Conservation (phyloP, 2,113 vertebrate genomes). For the Amphiprion ocellaris region DNA sequence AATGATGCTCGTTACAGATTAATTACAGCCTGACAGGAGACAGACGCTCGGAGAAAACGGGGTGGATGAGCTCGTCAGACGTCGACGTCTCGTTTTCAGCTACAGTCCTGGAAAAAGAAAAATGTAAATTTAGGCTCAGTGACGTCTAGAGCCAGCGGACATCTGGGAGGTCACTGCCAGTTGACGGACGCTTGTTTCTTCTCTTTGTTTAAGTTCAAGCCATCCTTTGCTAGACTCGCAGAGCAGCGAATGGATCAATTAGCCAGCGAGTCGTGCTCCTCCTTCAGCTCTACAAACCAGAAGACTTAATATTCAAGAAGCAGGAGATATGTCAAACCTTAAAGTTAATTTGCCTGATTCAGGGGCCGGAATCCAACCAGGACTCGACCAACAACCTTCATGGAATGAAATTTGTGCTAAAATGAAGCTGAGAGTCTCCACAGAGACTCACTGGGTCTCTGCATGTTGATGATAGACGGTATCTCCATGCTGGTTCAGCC, state of each 20-base stretch:
- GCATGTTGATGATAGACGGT: background rate
- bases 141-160: constrained; percentile 14
- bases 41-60: constrained; percentile 40
- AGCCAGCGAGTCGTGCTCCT: constrained; percentile 10
- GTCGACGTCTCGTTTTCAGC: constrained; percentile 30
- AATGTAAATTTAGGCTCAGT: background rate
- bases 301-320: constrained; percentile 13
- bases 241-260: constrained; percentile 52
- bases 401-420: constrained; percentile 11
- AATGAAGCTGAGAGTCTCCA: constrained; percentile 4
- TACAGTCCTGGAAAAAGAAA: constrained; percentile 3
- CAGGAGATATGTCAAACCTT: constrained; percentile 21
- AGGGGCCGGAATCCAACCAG: constrained; percentile 7
- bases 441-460: constrained; percentile 9
- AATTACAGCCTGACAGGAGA: constrained; percentile 65
- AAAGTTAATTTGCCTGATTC: background rate
- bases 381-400: background rate
- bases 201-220: constrained; percentile 15
- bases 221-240: constrained; percentile 58
- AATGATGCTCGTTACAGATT: constrained; percentile 59
- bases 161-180: constrained; percentile 27
- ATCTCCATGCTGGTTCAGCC: constrained; percentile 15
- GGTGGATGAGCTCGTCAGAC: constrained; percentile 29
- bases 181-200: constrained; percentile 19
- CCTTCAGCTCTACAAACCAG: constrained; percentile 25